Conservation (phyloP, 2,888 invertebrate species). For the Altica lythri region DNA sequence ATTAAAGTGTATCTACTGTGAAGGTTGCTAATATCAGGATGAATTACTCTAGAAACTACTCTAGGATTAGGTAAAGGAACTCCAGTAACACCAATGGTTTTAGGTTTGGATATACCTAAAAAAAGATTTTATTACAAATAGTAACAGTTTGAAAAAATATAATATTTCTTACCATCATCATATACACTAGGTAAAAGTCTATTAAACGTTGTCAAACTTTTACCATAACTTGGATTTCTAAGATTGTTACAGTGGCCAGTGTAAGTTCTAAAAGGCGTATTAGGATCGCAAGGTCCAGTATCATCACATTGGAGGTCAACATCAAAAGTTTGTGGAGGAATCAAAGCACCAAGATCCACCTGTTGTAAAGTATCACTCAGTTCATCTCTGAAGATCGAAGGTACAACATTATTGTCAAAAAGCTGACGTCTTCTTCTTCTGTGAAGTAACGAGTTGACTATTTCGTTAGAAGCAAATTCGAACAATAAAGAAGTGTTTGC, state of each 20-base stretch:
- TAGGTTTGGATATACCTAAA: slow-evolving; percentile 77
- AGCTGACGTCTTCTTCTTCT: slow-evolving; percentile 73
- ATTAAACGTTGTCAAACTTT: slow-evolving; percentile 83
- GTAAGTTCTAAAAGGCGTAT: slow-evolving; percentile 71
- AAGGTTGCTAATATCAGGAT: slow-evolving; percentile 88
- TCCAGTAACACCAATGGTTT: slow-evolving; percentile 75
- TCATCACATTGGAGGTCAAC: slow-evolving; percentile 75
- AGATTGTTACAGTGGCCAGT: slow-evolving; percentile 90
- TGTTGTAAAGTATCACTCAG: slow-evolving; percentile 78
- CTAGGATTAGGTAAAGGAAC: slow-evolving; percentile 82
- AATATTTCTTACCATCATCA: slow-evolving; percentile 71
- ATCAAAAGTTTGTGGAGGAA: slow-evolving; percentile 66
- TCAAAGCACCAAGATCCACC: slow-evolving; percentile 74
- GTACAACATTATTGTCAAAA: slow-evolving; percentile 68
- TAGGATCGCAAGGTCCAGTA: slow-evolving; percentile 71
- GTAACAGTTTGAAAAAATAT: not conserved
- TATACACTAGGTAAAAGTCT: slow-evolving; percentile 84
- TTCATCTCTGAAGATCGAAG: slow-evolving; percentile 66
- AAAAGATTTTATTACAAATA: slow-evolving; percentile 2
- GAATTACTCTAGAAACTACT: slow-evolving; percentile 83
- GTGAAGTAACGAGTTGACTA: slow-evolving; percentile 68
- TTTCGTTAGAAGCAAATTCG: slow-evolving; percentile 86
- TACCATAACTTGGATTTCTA: slow-evolving; percentile 79
- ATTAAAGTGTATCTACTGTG: slow-evolving; percentile 87
- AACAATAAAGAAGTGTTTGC: slow-evolving; percentile 86